A percentile compares a stretch with the other conserved stretches of the same genome.
phyloP scores from a whole-genome alignment of 2,797 vertebrate genomes.

The Gastrophryne carolinensis region DNA sequence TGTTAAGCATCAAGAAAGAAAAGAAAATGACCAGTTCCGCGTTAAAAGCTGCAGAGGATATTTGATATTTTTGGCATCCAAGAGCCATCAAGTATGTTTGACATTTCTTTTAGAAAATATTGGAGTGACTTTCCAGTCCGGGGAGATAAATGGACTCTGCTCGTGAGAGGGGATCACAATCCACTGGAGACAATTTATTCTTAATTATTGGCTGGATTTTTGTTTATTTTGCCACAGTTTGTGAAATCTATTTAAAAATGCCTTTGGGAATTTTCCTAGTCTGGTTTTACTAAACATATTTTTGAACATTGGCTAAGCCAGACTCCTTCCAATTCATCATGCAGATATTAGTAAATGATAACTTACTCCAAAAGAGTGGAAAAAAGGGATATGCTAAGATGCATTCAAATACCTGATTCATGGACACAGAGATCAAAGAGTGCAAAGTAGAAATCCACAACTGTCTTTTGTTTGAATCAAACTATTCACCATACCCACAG shows the following conservation, averaged over 20 bases:
- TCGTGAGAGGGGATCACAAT: slow-evolving; percentile 32
- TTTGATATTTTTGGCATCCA: not conserved
- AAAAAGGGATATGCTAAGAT: not conserved
- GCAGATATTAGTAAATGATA: not conserved
- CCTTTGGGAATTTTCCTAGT: slow-evolving; percentile 6
- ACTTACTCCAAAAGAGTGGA: not conserved
- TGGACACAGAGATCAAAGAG: no score
- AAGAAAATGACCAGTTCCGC: not conserved
- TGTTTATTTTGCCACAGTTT: not conserved
- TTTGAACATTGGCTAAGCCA: slow-evolving; percentile 14
- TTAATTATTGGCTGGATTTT: slow-evolving; percentile 28
- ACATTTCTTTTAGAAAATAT: slow-evolving; percentile 24
- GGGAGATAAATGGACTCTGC: slow-evolving; percentile 22
- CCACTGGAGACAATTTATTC: slow-evolving; percentile 25
- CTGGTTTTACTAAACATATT: accelerated
- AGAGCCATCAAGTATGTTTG: slow-evolving; percentile 7
- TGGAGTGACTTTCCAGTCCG: not conserved
- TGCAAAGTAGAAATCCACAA: no score
- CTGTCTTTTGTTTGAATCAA: no score
- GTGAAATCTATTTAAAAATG: slow-evolving; percentile 5
- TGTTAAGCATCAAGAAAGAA: not conserved
- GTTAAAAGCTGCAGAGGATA: not conserved
- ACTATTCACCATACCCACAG: no score
- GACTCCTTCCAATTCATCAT: not conserved
- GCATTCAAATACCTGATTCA: not conserved